A percentile compares a stretch with the other conserved stretches of the same genome.
These are phyloP conservation scores for Listronotus bonariensis DNA, from an alignment of 1,140 invertebrate genomes.

Conservation along the genomic window DNA sequence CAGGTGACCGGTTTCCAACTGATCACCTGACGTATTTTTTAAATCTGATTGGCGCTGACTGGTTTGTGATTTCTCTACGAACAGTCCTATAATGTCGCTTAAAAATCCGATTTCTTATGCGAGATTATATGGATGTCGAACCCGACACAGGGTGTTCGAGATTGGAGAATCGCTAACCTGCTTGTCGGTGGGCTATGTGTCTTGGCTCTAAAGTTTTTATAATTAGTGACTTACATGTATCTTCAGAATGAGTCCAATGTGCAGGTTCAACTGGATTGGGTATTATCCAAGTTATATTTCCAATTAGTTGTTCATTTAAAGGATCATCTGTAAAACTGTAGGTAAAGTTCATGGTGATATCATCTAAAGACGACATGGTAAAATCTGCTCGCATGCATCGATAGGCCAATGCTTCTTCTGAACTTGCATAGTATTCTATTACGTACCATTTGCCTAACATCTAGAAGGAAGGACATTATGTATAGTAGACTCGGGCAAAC, in stretches of 20 bases:
- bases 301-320: constrained; percentile 73
- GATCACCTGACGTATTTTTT: no score
- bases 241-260: constrained; percentile 84
- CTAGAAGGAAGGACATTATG: constrained; percentile 59
- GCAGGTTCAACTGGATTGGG: constrained; percentile 71
- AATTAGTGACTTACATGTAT: constrained; percentile 73
- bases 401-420: constrained; percentile 79
- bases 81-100: no score
- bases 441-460: constrained; percentile 81
- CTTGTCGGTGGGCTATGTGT: no score
- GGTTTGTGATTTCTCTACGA: no score
- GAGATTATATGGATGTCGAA: no score
- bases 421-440: constrained; percentile 84
- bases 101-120: no score
- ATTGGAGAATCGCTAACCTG: no score
- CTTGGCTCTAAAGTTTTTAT: no score
- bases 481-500: no score
- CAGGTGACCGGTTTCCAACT: no score
- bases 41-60: no score
- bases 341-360: constrained; percentile 80
- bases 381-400: constrained; percentile 82
- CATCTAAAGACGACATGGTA: constrained; percentile 59
- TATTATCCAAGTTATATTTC: constrained; percentile 85
- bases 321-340: constrained; percentile 84
- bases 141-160: no score